A percentile compares a stretch with the other conserved stretches of the same genome.
Conservation (phyloP, 2,797 vertebrate genomes). For the Oreonectes daqikongensis region DNA sequence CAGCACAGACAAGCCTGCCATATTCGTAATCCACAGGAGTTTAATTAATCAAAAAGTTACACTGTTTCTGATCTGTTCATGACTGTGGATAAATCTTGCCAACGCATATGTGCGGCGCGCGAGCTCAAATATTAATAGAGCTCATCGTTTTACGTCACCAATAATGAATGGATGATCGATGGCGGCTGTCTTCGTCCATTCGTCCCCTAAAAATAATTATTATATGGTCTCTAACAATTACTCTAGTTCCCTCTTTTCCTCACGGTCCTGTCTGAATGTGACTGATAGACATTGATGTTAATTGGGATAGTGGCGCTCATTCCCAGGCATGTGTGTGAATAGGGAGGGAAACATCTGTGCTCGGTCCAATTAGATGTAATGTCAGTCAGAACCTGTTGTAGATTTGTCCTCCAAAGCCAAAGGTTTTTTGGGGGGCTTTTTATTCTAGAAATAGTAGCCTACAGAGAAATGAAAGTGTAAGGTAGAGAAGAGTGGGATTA, state of each 20-base stretch:
- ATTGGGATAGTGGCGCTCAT: slow-evolving; percentile 12
- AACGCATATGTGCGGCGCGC: neutral
- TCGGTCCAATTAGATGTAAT: slow-evolving; percentile 35
- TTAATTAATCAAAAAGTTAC: slow-evolving; percentile 56
- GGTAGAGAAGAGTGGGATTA: no score
- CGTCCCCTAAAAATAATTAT: slow-evolving; percentile 29
- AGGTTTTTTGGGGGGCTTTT: neutral
- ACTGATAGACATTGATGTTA: slow-evolving; percentile 37
- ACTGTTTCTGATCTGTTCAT: slow-evolving; percentile 34
- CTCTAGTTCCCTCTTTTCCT: slow-evolving; percentile 15
- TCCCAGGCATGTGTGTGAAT: slow-evolving; percentile 5
- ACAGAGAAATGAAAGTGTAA: neutral
- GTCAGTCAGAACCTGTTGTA: slow-evolving; percentile 3
- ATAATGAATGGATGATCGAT: slow-evolving; percentile 44
- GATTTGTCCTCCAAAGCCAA: slow-evolving; percentile 19
- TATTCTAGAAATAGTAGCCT: neutral
- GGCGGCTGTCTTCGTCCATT: neutral
- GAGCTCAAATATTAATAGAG: slow-evolving; percentile 54
- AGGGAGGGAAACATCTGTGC: neutral
- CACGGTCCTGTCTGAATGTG: slow-evolving; percentile 35
- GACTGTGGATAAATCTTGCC: slow-evolving; percentile 47
- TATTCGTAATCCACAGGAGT: slow-evolving; percentile 41
- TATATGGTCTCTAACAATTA: slow-evolving; percentile 14
- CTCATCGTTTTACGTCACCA: slow-evolving; percentile 22
- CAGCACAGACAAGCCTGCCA: neutral